These are phyloP conservation scores for Marcusenius ussheri DNA, from an alignment of 2,113 vertebrate species.

Conservation along the genomic window DNA sequence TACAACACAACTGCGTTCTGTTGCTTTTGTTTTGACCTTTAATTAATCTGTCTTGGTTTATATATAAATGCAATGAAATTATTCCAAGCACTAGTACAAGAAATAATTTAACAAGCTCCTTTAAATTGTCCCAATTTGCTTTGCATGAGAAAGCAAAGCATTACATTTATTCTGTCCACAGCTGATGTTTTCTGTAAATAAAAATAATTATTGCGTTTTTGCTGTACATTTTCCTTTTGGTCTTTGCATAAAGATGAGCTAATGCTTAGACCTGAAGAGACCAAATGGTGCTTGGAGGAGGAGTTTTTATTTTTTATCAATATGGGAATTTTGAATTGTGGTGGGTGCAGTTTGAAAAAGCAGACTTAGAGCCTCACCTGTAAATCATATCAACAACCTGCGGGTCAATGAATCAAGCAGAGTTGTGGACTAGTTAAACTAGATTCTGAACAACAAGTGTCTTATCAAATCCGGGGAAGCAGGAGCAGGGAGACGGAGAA, in stretches of 20 bases:
- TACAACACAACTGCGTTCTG: not conserved
- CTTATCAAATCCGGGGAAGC: too few species aligned
- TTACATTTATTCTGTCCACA: not conserved
- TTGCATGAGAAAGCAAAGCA: not conserved
- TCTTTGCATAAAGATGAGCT: not conserved
- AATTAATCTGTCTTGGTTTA: not conserved
- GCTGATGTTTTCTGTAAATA: not conserved
- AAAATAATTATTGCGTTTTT: not conserved
- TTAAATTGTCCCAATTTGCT: not conserved
- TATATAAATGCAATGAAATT: not conserved
- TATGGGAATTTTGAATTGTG: not conserved
- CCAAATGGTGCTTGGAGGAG: not conserved
- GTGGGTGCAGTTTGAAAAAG: not conserved
- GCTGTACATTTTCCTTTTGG: not conserved
- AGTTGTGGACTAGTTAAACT: too few species aligned
- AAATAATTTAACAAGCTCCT: not conserved
- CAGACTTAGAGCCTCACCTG: not conserved
- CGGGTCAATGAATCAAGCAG: not conserved
- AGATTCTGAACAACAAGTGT: not conserved
- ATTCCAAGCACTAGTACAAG: not conserved
- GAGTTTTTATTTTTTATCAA: not conserved
- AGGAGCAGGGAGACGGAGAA: too few species aligned
- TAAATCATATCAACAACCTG: not conserved
- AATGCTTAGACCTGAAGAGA: not conserved
- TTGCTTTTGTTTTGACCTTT: not conserved